Base-by-base conservation (phyloP, 1,140 invertebrate genomes). In the Vanessa tameamea region DNA sequence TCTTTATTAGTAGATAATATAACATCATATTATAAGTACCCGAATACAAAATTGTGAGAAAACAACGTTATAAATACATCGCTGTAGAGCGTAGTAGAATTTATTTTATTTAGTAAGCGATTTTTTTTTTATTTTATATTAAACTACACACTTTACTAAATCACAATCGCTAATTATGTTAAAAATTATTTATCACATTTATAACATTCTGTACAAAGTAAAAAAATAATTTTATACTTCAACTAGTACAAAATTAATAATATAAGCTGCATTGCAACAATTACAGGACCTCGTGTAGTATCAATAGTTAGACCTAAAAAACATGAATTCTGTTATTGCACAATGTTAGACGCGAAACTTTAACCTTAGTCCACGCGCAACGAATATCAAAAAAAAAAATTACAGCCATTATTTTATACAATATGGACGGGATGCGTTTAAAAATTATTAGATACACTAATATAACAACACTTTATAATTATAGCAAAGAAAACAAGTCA, bases 131-230 rank as follows among this genome's bases (percentile, higher is more conserved):
- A 57, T 57, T 57, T 57, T 85, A 84, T 84, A 78, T 73, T 81
- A 85, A 89, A 86, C 90, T 92, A 89, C 87, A 91, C 88, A 90
- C 87, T 80, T 75, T 75, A 88, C 86, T 90, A 90, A 91, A 91
- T 88, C 88, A 89, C 89, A 91, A 87, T 89, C 81, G 83, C 89
- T 91, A 91, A 90, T 89, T 87, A 90, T 90, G 85, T 89, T 87
- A 90, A 91, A 88, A 90, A 87, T 87, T 87, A 87, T 87, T 87
- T 92, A 92, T 91, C 91, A 92, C 90, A 92, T 91, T 89, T 84
- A 88, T 89, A 87, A 88, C 85, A 88, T 85, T 87, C 81, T 92
- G 90, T 92, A 91, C 90, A 91, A 87, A 85, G 89, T 91, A 90
- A 91, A 91, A 92, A 91, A 92, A 92, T 92, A 92, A 86, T 82